phyloP scores from a whole-genome alignment of 35 echinoderm and acorn worm species.

The Heliocidaris tuberculata region DNA sequence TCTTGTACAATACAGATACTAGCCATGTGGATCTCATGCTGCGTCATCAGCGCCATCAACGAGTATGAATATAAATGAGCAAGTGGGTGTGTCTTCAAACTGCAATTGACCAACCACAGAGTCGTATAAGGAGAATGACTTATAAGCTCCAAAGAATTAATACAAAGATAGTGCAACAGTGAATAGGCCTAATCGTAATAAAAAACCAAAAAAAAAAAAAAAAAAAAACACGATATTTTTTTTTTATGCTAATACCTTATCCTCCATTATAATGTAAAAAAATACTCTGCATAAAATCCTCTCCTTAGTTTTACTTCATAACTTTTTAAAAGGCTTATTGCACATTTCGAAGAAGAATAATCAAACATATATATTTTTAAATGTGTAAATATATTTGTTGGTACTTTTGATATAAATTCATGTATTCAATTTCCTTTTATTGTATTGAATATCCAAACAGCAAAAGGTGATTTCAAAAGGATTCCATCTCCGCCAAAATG shows the following conservation, averaged over 20 bases:
- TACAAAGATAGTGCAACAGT: background rate
- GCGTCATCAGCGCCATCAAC: slow-evolving; percentile 46
- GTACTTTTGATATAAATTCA: background rate
- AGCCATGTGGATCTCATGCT: slow-evolving; percentile 26
- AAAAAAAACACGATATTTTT: no score
- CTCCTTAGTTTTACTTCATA: background rate
- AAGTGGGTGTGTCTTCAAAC: slow-evolving; percentile 2
- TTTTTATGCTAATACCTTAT: no score
- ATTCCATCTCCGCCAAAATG: no score
- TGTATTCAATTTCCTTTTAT: no score
- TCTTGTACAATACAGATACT: slow-evolving; percentile 13
- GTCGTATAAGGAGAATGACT: background rate
- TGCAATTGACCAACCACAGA: background rate
- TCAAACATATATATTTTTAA: background rate
- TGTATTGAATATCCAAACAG: no score
- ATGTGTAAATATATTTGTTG: background rate
- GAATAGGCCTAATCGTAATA: background rate
- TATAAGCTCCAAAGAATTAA: background rate
- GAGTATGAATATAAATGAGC: slow-evolving; percentile 28
- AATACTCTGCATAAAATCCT: no score
- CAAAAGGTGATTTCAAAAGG: no score
- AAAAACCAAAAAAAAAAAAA: no score
- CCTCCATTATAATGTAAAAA: background rate
- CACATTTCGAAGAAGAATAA: background rate
- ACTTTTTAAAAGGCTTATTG: background rate